Conservation (phyloP, 2,888 invertebrate genomes). For the Oeneis ivallda region DNA sequence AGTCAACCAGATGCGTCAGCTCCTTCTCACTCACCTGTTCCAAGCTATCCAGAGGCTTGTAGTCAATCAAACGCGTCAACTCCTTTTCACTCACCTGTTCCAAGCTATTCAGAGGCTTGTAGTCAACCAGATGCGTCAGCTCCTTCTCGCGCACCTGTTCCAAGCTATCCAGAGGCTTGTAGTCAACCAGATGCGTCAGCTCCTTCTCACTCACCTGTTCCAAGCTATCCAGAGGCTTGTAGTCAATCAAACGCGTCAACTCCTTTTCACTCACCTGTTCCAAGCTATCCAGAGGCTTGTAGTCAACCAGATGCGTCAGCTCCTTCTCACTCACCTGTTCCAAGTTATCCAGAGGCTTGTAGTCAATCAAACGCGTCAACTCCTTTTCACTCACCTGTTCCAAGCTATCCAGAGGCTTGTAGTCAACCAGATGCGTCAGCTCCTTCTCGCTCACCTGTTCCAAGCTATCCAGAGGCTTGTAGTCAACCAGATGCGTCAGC, state of each 20-base stretch:
- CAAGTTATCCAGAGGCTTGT: slow-evolving; percentile 71
- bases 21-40: slow-evolving; percentile 78
- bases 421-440: slow-evolving; percentile 79
- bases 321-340: slow-evolving; percentile 78
- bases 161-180: slow-evolving; percentile 71
- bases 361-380: slow-evolving; percentile 79
- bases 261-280: slow-evolving; percentile 78
- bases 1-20: slow-evolving; percentile 79
- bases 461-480: slow-evolving; percentile 71
- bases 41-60: slow-evolving; percentile 71
- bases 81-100: slow-evolving; percentile 78
- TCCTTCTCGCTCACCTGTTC: slow-evolving; percentile 79
- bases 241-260: slow-evolving; percentile 79
- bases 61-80: slow-evolving; percentile 79
- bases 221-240: slow-evolving; percentile 71
- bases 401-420: slow-evolving; percentile 71
- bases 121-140: slow-evolving; percentile 79
- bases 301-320: slow-evolving; percentile 79
- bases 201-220: slow-evolving; percentile 78
- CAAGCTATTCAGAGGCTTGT: slow-evolving; percentile 71
- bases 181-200: slow-evolving; percentile 79
- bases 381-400: slow-evolving; percentile 78
- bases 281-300: slow-evolving; percentile 71
- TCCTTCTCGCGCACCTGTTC: slow-evolving; percentile 82
- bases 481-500: slow-evolving; percentile 79